Percentiles rank a stretch among this genome's conserved stretches.
These are phyloP conservation scores for Hemicentrotus pulcherrimus DNA, from an alignment of 35 echinoderm and acorn worm species.

Conservation along the genomic window DNA sequence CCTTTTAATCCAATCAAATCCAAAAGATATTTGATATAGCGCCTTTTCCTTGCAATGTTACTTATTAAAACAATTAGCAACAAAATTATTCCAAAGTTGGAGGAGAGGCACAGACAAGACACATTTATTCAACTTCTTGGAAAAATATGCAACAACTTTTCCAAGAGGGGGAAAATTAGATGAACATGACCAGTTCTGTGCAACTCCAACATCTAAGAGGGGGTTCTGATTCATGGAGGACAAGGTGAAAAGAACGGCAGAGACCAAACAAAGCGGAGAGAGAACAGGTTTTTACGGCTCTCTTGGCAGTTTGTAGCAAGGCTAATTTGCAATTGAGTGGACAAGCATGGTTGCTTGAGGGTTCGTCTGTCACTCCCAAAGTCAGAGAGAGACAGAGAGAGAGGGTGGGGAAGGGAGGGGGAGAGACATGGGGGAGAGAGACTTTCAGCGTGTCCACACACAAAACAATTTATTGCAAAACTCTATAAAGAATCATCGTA, in stretches of 20 bases:
- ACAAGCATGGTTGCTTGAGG: not conserved
- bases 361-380: not conserved
- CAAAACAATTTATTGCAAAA: too few relatives aligned
- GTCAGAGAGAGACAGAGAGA: not conserved
- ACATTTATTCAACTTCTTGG: too few relatives aligned
- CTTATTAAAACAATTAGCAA: not conserved
- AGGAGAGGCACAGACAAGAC: not conserved
- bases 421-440: not conserved
- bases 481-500: too few relatives aligned
- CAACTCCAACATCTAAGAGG: not conserved
- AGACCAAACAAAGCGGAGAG: not conserved
- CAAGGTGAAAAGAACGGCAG: not conserved
- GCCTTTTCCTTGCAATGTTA: too few relatives aligned
- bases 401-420: not conserved
- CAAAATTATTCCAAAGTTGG: not conserved
- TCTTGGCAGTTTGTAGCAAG: not conserved
- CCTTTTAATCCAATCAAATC: not conserved
- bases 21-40: too few relatives aligned
- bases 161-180: not conserved
- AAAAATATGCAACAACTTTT: too few relatives aligned
- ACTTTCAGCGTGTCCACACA: too few relatives aligned
- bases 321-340: not conserved
- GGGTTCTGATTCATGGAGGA: not conserved
- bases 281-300: not conserved
- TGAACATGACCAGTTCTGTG: not conserved